phyloP scores from a whole-genome alignment of 2,797 vertebrate species.

The Kryptolebias ocellatus region DNA sequence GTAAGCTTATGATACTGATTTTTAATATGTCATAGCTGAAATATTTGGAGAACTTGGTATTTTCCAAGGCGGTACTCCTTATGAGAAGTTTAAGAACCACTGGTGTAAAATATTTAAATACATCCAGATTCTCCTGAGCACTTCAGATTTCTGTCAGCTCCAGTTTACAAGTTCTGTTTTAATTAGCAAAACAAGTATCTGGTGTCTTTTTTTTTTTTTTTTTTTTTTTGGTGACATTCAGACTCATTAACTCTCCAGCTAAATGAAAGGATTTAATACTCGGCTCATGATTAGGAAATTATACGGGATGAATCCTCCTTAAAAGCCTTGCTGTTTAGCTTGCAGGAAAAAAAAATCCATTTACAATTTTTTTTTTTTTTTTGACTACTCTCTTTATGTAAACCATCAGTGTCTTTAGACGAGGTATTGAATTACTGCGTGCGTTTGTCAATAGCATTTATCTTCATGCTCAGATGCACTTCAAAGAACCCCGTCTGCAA shows the following conservation, averaged over 20 bases:
- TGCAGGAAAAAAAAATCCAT: conserved; percentile 24
- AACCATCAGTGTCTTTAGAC: conserved; percentile 47
- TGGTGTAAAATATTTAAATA: conserved; percentile 7
- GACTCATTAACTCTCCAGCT: conserved; percentile 43
- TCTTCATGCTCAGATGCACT: conserved; percentile 68
- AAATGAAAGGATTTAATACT: conserved; percentile 37
- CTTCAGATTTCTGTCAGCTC: neutral
- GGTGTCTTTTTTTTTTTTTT: conserved; percentile 16
- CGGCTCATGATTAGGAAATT: conserved; percentile 33
- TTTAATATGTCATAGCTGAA: too few relatives aligned
- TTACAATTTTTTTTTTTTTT: conserved; percentile 21
- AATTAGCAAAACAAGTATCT: conserved; percentile 43
- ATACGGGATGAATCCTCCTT: conserved; percentile 1
- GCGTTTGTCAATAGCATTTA: conserved; percentile 74
- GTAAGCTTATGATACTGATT: too few relatives aligned
- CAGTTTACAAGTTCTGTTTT: conserved; percentile 32
- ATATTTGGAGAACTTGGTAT: too few relatives aligned
- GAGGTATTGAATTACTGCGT: conserved; percentile 59
- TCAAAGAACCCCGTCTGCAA: conserved; percentile 40
- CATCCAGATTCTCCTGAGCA: neutral
- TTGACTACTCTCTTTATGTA: conserved; percentile 18
- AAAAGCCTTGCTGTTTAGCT: conserved; percentile 15
- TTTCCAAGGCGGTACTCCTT: too few relatives aligned
- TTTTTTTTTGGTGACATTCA: conserved; percentile 31
- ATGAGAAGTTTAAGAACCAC: too few relatives aligned